Evolutionary conservation across 2,888 invertebrate genomes (phyloP).

Genomic region (Euzophera pinguis): DNA sequence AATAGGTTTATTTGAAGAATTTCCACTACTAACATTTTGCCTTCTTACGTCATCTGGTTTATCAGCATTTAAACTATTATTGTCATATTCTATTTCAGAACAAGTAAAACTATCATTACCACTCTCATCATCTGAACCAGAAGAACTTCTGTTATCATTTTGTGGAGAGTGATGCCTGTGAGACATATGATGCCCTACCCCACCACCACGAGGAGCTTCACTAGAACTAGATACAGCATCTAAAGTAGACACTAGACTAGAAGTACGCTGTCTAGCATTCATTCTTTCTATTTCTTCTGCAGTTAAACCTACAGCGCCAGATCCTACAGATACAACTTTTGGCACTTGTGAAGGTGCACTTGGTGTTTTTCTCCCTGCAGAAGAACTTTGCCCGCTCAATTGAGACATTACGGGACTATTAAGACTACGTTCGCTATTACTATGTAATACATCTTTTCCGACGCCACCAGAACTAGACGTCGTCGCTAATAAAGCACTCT

Average conservation of each 20-base stretch:
- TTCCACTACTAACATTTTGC: constrained; percentile 74
- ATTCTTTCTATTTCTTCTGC: constrained; percentile 96
- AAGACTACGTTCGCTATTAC: constrained; percentile 93
- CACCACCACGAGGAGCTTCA: constrained; percentile 86
- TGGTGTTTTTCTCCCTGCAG: constrained; percentile 87
- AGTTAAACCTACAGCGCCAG: constrained; percentile 89
- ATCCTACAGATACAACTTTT: constrained; percentile 82
- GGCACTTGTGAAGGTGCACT: constrained; percentile 84
- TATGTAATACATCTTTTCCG: constrained; percentile 92
- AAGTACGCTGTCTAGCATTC: constrained; percentile 91
- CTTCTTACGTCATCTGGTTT: constrained; percentile 84
- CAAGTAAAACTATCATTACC: constrained; percentile 98
- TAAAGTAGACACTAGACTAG: constrained; percentile 93
- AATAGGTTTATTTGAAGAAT: constrained; percentile 82
- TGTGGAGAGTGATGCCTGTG: constrained; percentile 87
- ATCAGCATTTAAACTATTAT: constrained; percentile 90
- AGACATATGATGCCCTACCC: constrained; percentile 83
- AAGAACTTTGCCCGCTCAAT: constrained; percentile 91
- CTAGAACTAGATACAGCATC: constrained; percentile 96
- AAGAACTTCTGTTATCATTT: constrained; percentile 87
- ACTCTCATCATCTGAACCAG: constrained; percentile 92
- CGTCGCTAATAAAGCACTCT: constrained; percentile 92
- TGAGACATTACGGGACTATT: constrained; percentile 97
- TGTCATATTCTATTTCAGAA: constrained; percentile 98
- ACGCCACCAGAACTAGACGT: constrained; percentile 94